Evolutionary conservation across 2,797 vertebrate genomes (phyloP).

Genomic region (Tapirus indicus): DNA sequence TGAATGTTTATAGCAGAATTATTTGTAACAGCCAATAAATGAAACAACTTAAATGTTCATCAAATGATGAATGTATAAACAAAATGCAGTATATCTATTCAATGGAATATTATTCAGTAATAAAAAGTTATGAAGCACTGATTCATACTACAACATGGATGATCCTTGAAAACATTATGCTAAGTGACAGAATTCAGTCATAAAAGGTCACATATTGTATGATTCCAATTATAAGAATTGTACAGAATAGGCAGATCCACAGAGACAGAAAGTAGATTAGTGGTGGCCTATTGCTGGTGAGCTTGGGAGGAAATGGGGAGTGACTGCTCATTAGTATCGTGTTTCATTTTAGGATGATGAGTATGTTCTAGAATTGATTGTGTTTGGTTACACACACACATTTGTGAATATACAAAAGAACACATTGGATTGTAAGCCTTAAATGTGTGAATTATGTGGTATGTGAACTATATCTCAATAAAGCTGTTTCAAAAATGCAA

Average conservation of each 20-base stretch:
- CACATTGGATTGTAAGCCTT: neutral
- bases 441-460: neutral
- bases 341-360: neutral
- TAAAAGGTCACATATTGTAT: neutral
- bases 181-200: neutral
- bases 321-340: neutral
- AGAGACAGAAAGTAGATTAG: neutral
- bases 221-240: neutral
- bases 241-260: neutral
- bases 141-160: neutral
- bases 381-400: neutral
- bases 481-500: neutral
- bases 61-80: neutral
- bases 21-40: neutral
- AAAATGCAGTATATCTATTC: neutral
- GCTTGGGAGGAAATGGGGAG: neutral
- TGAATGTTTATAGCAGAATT: neutral
- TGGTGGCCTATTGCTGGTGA: neutral
- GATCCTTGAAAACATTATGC: neutral
- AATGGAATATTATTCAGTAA: neutral
- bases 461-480: neutral
- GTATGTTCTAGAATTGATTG: neutral
- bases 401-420: neutral
- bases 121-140: neutral
- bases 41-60: neutral